A percentile compares a stretch with the other conserved stretches of the same genome.
phyloP scores from a whole-genome alignment of 2,888 invertebrate genomes.

The Muscina levida region DNA sequence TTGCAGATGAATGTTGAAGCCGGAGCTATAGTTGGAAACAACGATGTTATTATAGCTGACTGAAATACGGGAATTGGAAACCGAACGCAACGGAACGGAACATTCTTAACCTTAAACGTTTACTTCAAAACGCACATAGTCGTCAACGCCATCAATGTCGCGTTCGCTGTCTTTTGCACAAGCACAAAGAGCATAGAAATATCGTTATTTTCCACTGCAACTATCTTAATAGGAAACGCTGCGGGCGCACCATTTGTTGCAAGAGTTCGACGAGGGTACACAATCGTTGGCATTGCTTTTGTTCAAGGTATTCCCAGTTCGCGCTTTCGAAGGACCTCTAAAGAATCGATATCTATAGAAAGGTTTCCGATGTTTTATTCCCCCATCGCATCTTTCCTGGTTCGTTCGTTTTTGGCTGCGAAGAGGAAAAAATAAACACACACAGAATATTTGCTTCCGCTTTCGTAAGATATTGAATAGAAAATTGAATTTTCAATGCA shows the following conservation, averaged over 20 bases:
- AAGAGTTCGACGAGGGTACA: neutral
- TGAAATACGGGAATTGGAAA: slow-evolving; percentile 7
- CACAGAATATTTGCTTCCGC: slow-evolving; percentile 60
- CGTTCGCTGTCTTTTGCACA: too few species aligned
- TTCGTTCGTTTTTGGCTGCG: slow-evolving; percentile 22
- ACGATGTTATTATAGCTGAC: slow-evolving; percentile 23
- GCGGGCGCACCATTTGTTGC: slow-evolving; percentile 22
- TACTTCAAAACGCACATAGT: neutral
- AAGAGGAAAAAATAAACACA: slow-evolving; percentile 53
- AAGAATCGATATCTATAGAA: slow-evolving; percentile 57
- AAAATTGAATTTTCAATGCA: slow-evolving; percentile 53
- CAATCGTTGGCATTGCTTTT: slow-evolving; percentile 5
- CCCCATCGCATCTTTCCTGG: slow-evolving; percentile 49
- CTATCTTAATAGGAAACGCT: slow-evolving; percentile 62
- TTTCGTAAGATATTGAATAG: slow-evolving; percentile 62
- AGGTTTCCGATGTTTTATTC: slow-evolving; percentile 55
- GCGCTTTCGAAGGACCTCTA: slow-evolving; percentile 52
- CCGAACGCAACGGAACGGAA: slow-evolving; percentile 3
- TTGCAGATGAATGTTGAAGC: slow-evolving; percentile 5
- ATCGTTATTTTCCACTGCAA: slow-evolving; percentile 62
- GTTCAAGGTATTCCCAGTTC: slow-evolving; percentile 50
- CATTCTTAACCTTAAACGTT: slow-evolving; percentile 18
- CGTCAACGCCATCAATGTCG: slow-evolving; percentile 22
- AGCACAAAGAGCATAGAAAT: slow-evolving; percentile 50
- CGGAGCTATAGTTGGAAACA: neutral